A percentile compares a stretch with the other conserved stretches of the same genome.
Conservation (phyloP, 2,888 invertebrate species). For the Leptura quadrifasciata region DNA sequence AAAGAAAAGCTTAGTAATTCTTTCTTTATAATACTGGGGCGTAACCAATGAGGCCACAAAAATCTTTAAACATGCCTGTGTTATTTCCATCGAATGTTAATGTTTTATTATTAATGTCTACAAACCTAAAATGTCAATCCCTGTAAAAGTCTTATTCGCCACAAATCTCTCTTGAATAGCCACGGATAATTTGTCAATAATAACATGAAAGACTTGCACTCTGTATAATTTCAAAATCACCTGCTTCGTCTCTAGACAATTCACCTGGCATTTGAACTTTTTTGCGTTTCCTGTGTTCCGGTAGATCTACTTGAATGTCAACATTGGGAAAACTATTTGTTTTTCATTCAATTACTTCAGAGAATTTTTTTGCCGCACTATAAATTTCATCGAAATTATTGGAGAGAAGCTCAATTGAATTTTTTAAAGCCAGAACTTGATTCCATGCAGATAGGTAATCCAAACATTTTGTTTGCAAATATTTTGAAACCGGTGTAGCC, state of each 20-base stretch:
- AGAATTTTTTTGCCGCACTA: background rate
- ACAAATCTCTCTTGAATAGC: no score
- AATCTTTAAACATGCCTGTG: background rate
- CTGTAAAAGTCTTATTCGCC: no score
- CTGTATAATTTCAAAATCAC: no score
- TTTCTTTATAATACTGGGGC: background rate
- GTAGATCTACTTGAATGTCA: no score
- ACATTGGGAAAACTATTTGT: background rate
- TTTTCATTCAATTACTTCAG: background rate
- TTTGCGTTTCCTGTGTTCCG: background rate
- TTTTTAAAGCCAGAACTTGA: background rate
- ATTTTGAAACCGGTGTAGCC: background rate
- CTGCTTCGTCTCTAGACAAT: background rate
- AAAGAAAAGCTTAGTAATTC: background rate
- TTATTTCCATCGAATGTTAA: background rate
- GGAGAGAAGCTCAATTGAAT: background rate
- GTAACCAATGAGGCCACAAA: background rate
- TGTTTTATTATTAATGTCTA: constrained; percentile 1
- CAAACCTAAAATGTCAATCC: no score
- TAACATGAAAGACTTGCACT: no score
- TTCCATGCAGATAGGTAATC: background rate
- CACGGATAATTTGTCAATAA: no score
- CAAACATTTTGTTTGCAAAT: constrained; percentile 2
- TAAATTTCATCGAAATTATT: background rate
- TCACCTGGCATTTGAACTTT: background rate